Evolutionary conservation across 2,113 vertebrate genomes (phyloP).

Genomic region (Tinamus guttatus): DNA sequence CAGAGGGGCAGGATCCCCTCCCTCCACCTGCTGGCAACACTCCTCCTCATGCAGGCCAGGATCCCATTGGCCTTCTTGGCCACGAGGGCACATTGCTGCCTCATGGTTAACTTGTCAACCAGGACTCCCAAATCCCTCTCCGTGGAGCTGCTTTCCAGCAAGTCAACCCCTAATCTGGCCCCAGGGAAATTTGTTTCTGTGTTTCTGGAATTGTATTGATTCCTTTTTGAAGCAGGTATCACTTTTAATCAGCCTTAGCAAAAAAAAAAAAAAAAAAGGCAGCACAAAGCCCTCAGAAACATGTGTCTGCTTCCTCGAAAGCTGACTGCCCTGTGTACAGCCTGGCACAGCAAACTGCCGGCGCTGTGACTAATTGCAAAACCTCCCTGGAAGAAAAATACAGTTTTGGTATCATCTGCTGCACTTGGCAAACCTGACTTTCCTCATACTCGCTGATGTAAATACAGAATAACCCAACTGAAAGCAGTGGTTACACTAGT

Average conservation of each 20-base stretch:
- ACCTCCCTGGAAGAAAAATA: constrained; percentile 41
- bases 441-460: constrained; percentile 40
- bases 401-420: not conserved
- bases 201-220: not conserved
- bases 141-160: no score
- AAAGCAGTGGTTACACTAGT: constrained; percentile 23
- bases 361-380: constrained; percentile 45
- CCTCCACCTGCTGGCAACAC: no score
- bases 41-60: no score
- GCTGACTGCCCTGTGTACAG: not conserved
- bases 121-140: no score
- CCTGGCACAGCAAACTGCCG: not conserved
- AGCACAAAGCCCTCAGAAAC: not conserved
- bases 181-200: not conserved
- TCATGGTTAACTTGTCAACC: no score
- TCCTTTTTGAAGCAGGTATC: not conserved
- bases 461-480: constrained; percentile 24
- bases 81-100: no score
- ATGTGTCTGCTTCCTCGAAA: not conserved
- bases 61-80: no score
- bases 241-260: not conserved
- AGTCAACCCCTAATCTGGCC: no score
- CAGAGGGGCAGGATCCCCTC: no score
- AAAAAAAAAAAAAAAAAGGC: not conserved
- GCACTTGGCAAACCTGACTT: constrained; percentile 50